phyloP scores from a whole-genome alignment of 2,113 vertebrate genomes.

The Proteles cristata region DNA sequence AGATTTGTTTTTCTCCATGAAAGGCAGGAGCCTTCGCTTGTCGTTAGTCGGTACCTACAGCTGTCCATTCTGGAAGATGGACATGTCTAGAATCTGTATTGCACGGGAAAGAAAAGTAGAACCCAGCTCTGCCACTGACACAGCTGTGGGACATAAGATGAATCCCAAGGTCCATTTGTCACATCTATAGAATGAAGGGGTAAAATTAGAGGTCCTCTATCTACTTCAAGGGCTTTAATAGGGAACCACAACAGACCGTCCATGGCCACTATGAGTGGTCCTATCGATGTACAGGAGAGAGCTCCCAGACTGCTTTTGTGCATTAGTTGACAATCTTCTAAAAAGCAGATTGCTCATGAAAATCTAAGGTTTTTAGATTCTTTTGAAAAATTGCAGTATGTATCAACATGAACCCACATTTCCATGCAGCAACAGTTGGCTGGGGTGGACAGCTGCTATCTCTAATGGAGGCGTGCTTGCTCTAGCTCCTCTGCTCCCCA shows the following conservation, averaged over 20 bases:
- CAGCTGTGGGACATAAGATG: too few relatives aligned
- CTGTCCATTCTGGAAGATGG: neutral
- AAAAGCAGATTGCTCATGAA: neutral
- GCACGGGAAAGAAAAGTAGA: neutral
- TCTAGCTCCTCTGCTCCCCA: neutral
- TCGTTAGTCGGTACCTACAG: neutral
- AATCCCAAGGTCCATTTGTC: neutral
- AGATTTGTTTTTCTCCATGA: neutral
- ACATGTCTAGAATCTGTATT: neutral
- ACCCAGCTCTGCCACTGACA: neutral
- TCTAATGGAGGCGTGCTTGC: neutral
- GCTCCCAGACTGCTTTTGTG: neutral
- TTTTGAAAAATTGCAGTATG: conserved; percentile 1
- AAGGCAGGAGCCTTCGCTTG: neutral
- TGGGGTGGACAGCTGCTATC: neutral
- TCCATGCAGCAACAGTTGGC: neutral
- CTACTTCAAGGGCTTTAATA: neutral
- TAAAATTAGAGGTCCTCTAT: neutral
- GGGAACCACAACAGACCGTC: neutral
- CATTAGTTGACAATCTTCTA: neutral
- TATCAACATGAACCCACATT: neutral
- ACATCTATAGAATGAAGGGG: neutral
- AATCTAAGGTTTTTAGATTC: conserved; percentile 15
- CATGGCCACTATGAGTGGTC: neutral
- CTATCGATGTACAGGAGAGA: neutral